Evolutionary conservation across 2,797 vertebrate genomes (phyloP).

Genomic region (Xyrichtys novacula): DNA sequence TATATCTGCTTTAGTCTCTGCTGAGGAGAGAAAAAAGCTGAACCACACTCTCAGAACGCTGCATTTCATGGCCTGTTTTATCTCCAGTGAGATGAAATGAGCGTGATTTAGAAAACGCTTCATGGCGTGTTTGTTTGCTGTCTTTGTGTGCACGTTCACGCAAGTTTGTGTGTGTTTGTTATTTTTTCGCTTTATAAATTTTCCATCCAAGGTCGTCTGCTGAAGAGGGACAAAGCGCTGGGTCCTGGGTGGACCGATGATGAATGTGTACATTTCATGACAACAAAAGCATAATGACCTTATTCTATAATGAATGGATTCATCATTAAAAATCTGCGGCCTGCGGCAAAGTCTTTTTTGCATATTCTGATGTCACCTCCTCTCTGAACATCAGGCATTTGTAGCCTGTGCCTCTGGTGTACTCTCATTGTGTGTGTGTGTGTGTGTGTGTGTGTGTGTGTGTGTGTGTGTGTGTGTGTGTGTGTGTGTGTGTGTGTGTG

Average conservation of each 20-base stretch:
- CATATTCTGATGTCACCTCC: constrained; percentile 98
- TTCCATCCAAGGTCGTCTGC: constrained; percentile 76
- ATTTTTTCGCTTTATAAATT: constrained; percentile 70
- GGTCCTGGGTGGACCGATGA: constrained; percentile 78
- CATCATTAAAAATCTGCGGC: constrained; percentile 96
- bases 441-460: constrained; percentile 15
- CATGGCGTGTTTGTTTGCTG: constrained; percentile 59
- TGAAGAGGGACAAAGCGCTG: constrained; percentile 74
- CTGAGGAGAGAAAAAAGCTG: constrained; percentile 51
- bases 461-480: constrained; percentile 21
- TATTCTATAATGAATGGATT: constrained; percentile 88
- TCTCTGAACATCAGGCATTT: constrained; percentile 78
- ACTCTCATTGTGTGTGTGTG: constrained; percentile 24
- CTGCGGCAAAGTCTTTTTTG: constrained; percentile 94
- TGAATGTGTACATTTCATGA: constrained; percentile 83
- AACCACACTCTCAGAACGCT: constrained; percentile 34
- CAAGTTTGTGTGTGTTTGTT: constrained; percentile 70
- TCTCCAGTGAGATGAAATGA: constrained; percentile 52
- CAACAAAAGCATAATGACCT: constrained; percentile 84
- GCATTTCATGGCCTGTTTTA: constrained; percentile 44
- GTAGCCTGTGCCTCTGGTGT: constrained; percentile 58
- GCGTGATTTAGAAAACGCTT: constrained; percentile 50
- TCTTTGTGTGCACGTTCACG: constrained; percentile 64
- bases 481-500: constrained; percentile 43
- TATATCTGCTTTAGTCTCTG: constrained; percentile 74